A percentile compares a stretch with the other conserved stretches of the same genome.
phyloP scores from a whole-genome alignment of 2,113 vertebrate genomes.

The Ameiurus melas region DNA sequence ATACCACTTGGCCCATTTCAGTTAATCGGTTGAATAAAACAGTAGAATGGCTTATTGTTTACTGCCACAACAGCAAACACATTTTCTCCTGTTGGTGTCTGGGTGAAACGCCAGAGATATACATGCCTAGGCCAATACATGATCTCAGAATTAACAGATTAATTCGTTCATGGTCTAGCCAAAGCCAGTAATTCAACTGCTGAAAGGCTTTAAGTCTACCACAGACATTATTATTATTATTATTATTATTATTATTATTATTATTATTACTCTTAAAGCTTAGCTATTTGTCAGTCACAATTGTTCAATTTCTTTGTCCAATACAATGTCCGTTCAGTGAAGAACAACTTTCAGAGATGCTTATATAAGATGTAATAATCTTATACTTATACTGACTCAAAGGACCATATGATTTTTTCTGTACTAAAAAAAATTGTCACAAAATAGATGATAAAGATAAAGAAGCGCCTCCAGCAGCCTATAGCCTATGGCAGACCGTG shows the following conservation, averaged over 20 bases:
- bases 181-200: neutral
- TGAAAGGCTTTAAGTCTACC: neutral
- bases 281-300: neutral
- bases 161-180: neutral
- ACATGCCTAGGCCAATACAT: neutral
- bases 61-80: neutral
- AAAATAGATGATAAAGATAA: neutral
- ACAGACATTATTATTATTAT: neutral
- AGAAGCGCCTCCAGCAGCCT: neutral
- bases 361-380: neutral
- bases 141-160: neutral
- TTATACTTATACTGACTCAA: neutral
- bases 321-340: neutral
- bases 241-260: too few relatives aligned
- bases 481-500: neutral
- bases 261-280: neutral
- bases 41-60: constrained; percentile 19
- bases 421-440: neutral
- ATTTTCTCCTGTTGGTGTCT: neutral
- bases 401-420: neutral
- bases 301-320: neutral
- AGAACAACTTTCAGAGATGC: neutral
- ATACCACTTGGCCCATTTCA: neutral
- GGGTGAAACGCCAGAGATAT: too few relatives aligned
- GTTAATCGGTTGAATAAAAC: neutral